phyloP scores from a whole-genome alignment of 2,888 invertebrate species.

The Eurytoma adleriae region DNA sequence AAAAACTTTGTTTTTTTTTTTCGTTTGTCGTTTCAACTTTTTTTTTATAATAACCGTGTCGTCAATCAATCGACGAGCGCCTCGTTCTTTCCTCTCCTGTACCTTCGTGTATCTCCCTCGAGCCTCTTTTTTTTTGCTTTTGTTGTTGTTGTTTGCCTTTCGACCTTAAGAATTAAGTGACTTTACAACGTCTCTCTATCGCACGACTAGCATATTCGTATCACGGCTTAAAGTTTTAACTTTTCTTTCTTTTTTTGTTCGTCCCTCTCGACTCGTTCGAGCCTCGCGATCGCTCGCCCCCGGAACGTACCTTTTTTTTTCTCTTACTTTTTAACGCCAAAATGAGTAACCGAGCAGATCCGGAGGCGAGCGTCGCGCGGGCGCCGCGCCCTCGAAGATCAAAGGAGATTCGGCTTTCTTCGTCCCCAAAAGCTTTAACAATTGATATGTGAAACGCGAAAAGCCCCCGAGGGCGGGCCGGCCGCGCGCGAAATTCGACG shows the following conservation, averaged over 20 bases:
- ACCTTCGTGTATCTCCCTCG: not conserved
- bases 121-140: slow-evolving; percentile 16
- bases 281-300: not conserved
- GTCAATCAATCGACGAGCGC: slow-evolving; percentile 64
- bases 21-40: slow-evolving; percentile 51
- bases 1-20: slow-evolving; percentile 69
- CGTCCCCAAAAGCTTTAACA: slow-evolving; percentile 51
- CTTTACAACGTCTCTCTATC: slow-evolving; percentile 4
- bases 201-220: slow-evolving; percentile 55
- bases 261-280: not conserved
- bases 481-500: slow-evolving; percentile 33
- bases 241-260: not conserved
- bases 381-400: not conserved
- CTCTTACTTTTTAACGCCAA: not conserved
- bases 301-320: not conserved
- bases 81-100: slow-evolving; percentile 42
- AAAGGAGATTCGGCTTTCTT: slow-evolving; percentile 38
- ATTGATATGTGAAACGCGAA: slow-evolving; percentile 57
- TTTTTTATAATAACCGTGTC: slow-evolving; percentile 59
- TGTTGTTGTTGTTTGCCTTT: slow-evolving; percentile 34
- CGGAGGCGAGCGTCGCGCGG: too few relatives aligned
- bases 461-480: slow-evolving; percentile 30
- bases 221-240: slow-evolving; percentile 46
- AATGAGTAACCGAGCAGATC: too few relatives aligned
- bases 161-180: slow-evolving; percentile 39